A percentile compares a stretch with the other conserved stretches of the same genome.
Evolutionary conservation across 2,113 vertebrate species (phyloP).

Genomic region (Ceyx cyanopectus): DNA sequence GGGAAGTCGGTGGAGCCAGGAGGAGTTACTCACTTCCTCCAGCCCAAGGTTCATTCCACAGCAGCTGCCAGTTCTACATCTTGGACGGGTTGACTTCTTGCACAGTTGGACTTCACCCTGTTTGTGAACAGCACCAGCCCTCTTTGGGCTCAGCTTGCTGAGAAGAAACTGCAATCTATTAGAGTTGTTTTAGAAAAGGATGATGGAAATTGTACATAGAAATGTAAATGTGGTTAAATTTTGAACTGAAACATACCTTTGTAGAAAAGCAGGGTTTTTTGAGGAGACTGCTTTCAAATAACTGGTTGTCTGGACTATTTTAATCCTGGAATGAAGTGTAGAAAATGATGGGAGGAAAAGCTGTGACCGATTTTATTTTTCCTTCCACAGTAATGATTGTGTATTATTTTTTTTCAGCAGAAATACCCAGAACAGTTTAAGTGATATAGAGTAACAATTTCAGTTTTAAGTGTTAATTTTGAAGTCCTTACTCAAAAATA

Average conservation of each 20-base stretch:
- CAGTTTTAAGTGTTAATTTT: neutral
- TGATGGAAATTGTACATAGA: neutral
- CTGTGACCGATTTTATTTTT: neutral
- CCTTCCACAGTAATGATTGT: neutral
- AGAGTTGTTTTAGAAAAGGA: neutral
- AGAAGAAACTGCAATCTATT: neutral
- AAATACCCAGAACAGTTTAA: neutral
- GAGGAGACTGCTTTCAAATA: neutral
- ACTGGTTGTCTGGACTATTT: neutral
- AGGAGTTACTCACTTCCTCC: slow-evolving; percentile 60
- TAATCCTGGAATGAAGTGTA: neutral
- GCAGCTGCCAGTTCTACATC: neutral
- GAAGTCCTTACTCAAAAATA: neutral
- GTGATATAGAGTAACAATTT: neutral
- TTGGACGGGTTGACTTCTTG: neutral
- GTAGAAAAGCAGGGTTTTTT: neutral
- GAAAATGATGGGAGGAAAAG: neutral
- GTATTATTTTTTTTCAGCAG: neutral
- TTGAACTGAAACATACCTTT: neutral
- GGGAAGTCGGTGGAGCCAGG: slow-evolving; percentile 21
- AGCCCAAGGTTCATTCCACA: slow-evolving; percentile 17
- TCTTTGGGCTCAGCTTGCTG: neutral
- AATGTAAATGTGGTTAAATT: neutral
- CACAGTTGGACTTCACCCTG: slow-evolving; percentile 33
- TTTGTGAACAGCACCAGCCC: neutral